Conservation (phyloP, 2,797 vertebrate genomes). For the Odontamblyopus rebecca region DNA sequence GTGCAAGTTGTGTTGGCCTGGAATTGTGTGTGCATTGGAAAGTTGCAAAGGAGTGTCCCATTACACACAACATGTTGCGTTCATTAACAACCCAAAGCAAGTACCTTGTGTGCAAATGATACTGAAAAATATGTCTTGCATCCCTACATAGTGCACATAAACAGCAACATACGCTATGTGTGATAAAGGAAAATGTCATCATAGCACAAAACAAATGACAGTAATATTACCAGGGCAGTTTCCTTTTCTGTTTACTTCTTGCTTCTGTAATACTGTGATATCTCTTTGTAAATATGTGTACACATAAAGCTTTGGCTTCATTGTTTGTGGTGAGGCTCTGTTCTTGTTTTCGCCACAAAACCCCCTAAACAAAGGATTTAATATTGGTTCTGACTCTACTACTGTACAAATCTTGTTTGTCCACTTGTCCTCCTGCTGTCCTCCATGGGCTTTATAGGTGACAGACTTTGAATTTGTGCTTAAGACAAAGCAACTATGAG, state of each 20-base stretch:
- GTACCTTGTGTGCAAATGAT: conserved; percentile 44
- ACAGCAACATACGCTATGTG: conserved; percentile 18
- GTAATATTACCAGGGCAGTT: conserved; percentile 51
- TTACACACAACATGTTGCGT: conserved; percentile 47
- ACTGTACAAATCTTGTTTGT: conserved; percentile 28
- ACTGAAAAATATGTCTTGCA: conserved; percentile 34
- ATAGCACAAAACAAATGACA: conserved; percentile 49
- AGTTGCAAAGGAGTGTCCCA: neutral
- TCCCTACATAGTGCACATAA: conserved; percentile 9
- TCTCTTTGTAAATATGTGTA: conserved; percentile 21
- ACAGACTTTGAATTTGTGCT: conserved; percentile 88
- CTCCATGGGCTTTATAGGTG: conserved; percentile 69
- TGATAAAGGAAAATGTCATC: conserved; percentile 44
- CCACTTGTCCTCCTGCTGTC: conserved; percentile 33
- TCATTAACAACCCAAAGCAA: conserved; percentile 50
- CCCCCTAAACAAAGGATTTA: conserved; percentile 23
- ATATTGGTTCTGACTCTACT: conserved; percentile 16
- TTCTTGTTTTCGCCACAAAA: conserved; percentile 26
- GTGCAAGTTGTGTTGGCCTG: neutral
- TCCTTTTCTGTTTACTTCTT: conserved; percentile 39
- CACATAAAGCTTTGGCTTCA: conserved; percentile 31
- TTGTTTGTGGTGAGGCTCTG: conserved; percentile 32
- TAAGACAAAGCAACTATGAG: conserved; percentile 78
- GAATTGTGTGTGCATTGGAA: too few relatives aligned
- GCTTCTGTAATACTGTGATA: conserved; percentile 33